These are phyloP conservation scores for Unio delphinus DNA, from an alignment of 2,888 invertebrate genomes.

Conservation along the genomic window DNA sequence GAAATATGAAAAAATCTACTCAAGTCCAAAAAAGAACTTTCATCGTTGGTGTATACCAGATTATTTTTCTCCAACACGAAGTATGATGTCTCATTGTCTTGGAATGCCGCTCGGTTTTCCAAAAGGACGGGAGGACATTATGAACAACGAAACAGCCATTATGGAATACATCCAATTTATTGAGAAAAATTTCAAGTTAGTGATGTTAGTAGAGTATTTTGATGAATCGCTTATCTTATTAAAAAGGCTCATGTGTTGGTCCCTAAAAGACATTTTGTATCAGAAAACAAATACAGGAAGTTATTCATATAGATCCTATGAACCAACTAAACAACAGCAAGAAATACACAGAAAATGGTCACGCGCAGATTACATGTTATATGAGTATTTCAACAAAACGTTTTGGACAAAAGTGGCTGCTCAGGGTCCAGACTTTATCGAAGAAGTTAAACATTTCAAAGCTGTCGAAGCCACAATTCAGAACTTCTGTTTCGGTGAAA, in stretches of 20 bases:
- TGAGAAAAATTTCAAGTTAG: slow-evolving; percentile 59
- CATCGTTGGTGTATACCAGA: slow-evolving; percentile 61
- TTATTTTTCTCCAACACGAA: slow-evolving; percentile 62
- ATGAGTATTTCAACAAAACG: slow-evolving; percentile 61
- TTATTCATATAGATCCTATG: slow-evolving; percentile 26
- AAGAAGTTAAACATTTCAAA: slow-evolving; percentile 43
- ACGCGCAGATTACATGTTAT: slow-evolving; percentile 59
- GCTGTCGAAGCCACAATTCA: slow-evolving; percentile 32
- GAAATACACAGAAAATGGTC: slow-evolving; percentile 57
- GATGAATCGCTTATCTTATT: slow-evolving; percentile 68
- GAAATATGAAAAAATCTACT: slow-evolving; percentile 60
- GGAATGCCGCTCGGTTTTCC: slow-evolving; percentile 67
- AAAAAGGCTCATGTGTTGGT: slow-evolving; percentile 68
- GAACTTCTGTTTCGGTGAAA: slow-evolving; percentile 41
- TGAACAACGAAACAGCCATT: slow-evolving; percentile 31
- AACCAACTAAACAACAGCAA: slow-evolving; percentile 20
- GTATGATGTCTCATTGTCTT: slow-evolving; percentile 64
- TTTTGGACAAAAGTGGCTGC: slow-evolving; percentile 56
- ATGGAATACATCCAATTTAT: slow-evolving; percentile 50
- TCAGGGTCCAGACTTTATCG: slow-evolving; percentile 48
- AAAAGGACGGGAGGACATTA: slow-evolving; percentile 42
- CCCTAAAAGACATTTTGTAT: slow-evolving; percentile 63
- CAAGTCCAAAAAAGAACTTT: slow-evolving; percentile 26
- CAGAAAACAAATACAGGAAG: slow-evolving; percentile 42
- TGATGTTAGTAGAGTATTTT: slow-evolving; percentile 68